Conservation (phyloP, 2,888 invertebrate genomes). For the Mellilla xanthometata region DNA sequence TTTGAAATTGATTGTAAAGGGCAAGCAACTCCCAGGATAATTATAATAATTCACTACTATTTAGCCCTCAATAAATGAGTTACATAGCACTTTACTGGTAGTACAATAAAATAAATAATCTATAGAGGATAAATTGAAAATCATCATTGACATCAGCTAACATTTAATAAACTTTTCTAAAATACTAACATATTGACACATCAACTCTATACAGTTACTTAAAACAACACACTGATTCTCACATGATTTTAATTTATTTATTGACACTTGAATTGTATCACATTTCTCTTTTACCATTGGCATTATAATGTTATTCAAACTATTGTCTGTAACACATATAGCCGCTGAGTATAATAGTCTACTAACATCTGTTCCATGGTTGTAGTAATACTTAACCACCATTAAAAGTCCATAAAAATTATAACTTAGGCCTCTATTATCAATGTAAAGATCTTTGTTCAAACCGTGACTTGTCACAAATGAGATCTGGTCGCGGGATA, state of each 20-base stretch:
- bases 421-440: conserved; percentile 84
- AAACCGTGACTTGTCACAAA: conserved; percentile 85
- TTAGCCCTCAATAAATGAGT: too few species aligned
- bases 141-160: conserved; percentile 43
- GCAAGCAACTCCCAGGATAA: too few species aligned
- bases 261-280: conserved; percentile 48
- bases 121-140: too few species aligned
- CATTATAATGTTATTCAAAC: conserved; percentile 60
- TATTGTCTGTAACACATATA: conserved; percentile 61
- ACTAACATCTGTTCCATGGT: conserved; percentile 62
- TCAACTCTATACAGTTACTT: conserved; percentile 69
- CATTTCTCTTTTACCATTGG: conserved; percentile 63
- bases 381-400: conserved; percentile 73
- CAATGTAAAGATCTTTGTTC: conserved; percentile 84
- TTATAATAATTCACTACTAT: too few species aligned
- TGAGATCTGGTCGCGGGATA: conserved; percentile 82
- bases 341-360: conserved; percentile 72
- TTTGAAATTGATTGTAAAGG: too few species aligned
- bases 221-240: conserved; percentile 55
- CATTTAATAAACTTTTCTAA: conserved; percentile 78
- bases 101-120: too few species aligned
- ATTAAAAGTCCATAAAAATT: conserved; percentile 81
- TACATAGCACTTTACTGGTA: too few species aligned
- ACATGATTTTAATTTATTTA: conserved; percentile 51
- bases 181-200: conserved; percentile 73